Base-by-base conservation (phyloP, 2,888 invertebrate genomes). In the Andrena haemorrhoa region DNA sequence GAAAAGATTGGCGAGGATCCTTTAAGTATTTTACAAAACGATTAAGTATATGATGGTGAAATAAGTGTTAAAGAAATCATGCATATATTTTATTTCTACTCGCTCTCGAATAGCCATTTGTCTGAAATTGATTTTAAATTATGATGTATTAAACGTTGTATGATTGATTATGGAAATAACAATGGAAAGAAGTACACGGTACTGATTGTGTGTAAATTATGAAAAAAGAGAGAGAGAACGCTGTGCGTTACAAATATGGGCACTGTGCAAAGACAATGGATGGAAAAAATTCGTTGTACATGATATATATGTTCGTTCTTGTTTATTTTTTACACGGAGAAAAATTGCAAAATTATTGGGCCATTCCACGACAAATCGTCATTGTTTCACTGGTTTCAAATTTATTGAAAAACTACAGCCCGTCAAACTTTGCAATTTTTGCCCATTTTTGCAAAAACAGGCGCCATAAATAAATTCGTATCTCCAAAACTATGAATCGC, bases 1-100 rank as follows among this genome's bases (percentile, higher is more conserved):
- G 91, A 93, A 68, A 91, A 91, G 60, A 94, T 94, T 51, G 89
- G 88, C 16, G 91, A 92, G 68, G 93, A 94, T 88, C 94, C 94
- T n/a, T 80, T 94, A 61, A 93, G 93, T 76, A 84, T 92, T 85
- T 78, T 93, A 41, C 90, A 89, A 68, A 91, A 93, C 26, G 93
- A 93, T 70, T 93, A 87, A 84, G 6, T 12, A 7, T 53, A 10
- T 64, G 51, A 20, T 29, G 16, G 68, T 49, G 10, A 16, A 8
- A 56, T 51, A 35, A 16, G 5, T 63, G 53, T 72, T n/a, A 3
- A 26, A 51, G 49, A 69, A 49, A 80, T 81, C 23, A 10, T 41
- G 41, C 68, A 80, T 78, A 70, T 74, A 84, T 89, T 77, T 79
- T 85, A 77, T 86, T 79, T 82, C 77, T 66, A 58, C 49, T 60